Percentiles rank a stretch among this genome's conserved stretches.
Conservation (phyloP, 2,888 invertebrate species). For the Patella ulyssiponensis region DNA sequence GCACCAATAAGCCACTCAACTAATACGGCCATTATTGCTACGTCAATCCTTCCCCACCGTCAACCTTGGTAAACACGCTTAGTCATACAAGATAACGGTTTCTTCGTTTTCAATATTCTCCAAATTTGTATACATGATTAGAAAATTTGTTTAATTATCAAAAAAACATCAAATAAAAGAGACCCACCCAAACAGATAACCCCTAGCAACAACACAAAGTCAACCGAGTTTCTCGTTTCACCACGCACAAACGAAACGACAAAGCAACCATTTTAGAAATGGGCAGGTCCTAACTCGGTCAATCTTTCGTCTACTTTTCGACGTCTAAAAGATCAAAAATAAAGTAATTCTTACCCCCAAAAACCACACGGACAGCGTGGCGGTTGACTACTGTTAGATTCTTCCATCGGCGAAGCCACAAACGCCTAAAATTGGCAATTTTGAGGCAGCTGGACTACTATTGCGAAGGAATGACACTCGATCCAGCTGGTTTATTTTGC, state of each 20-base stretch:
- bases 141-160: not conserved
- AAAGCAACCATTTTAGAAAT: slow-evolving; percentile 26
- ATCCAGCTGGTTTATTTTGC: slow-evolving; percentile 51
- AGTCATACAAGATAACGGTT: not conserved
- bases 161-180: slow-evolving; percentile 8
- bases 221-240: not conserved
- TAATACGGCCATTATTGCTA: slow-evolving; percentile 12
- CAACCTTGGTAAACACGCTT: slow-evolving; percentile 1
- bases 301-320: slow-evolving; percentile 17
- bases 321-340: slow-evolving; percentile 13
- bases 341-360: slow-evolving; percentile 58
- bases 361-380: slow-evolving; percentile 65
- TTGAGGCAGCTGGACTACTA: slow-evolving; percentile 35
- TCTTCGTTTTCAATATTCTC: not conserved
- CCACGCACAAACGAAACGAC: slow-evolving; percentile 18
- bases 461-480: slow-evolving; percentile 57
- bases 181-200: slow-evolving; percentile 11
- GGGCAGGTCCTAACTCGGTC: slow-evolving; percentile 24
- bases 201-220: slow-evolving; percentile 1
- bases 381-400: slow-evolving; percentile 63
- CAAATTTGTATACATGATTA: no score
- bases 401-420: slow-evolving; percentile 52
- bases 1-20: slow-evolving; percentile 8
- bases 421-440: slow-evolving; percentile 31
- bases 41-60: slow-evolving; percentile 7